Evolutionary conservation across 2,888 invertebrate genomes (phyloP), one percentile per base, ranked within the genome.

Genomic region (Geotrupes spiniger): DNA sequence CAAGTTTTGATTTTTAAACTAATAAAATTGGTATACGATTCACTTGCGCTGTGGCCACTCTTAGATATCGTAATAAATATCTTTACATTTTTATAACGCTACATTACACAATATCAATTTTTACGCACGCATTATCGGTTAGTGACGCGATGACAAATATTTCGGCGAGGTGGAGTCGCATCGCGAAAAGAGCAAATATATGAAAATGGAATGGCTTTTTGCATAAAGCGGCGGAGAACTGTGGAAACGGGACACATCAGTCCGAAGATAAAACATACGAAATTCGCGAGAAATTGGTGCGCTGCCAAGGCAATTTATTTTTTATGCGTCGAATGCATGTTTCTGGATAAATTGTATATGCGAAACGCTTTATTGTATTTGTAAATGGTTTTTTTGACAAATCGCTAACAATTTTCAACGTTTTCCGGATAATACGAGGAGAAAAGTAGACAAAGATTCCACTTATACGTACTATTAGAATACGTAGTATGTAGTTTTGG

Each of bases 171-270:
- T 60, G 63, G 58, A 61, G 60, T 63, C 62, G 65, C 66, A 65
- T 65, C 64, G 63, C 65, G 67, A 66, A 67, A 67, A 62, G 63
- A 63, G 62, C 66, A 65, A 66, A 69, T 69, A 69, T 70, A 70
- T 69, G 69, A 71, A 69, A 71, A 70, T 68, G 65, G 68, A 64
- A 70, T 68, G 65, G 67, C 62, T 67, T 68, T 69, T 70, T 68
- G 64, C 42, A 63, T 64, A 67, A 65, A 68, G 65, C 64, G 63
- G 65, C 64, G 63, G 65, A 63, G 61, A 63, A 61, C 33, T 40
- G 62, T 59, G 62, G 64, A 63, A 66, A 68, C 66, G 64, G 66
- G 64, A 69, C 69, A 68, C 70, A 69, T 66, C 65, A 64, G 63
- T 61, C 52, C 58, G 61, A 61, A 66, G 69, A 71, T 70, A 70